Evolutionary conservation across 2,113 vertebrate species (phyloP), one percentile per base, ranked within the genome.

Genomic region (Nyctibius bracteatus): DNA sequence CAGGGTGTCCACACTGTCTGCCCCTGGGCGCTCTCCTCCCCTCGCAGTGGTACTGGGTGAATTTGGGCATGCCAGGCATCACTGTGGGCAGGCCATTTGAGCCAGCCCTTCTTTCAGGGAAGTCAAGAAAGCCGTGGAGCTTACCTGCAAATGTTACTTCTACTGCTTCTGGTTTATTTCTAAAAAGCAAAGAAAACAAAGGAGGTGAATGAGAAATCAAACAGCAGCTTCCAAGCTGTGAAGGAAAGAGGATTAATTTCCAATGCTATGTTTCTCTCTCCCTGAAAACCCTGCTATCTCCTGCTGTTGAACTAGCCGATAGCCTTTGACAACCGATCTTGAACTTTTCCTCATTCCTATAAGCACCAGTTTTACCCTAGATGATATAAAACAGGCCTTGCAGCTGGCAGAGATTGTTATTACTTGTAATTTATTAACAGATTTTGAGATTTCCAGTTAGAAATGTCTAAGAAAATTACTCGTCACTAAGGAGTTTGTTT

Each of bases 81-180:
- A 66, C 21, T 0, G 4, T 5, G 20, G 28, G 39, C 51, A 67
- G n/a, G 58, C n/a, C 8, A 7, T 17, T 73, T 1, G 3, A 78
- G 55, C 30, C 46, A 83, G 47, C 4, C 46, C 11, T 47, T 46
- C 63, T 58, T 86, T 52, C 27, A 77, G 37, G 49, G n/a, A 77
- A 83, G 52, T 22, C 27, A 77, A 37, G 19, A 81, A 10, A 74
- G 9, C 39, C 61, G 68, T 1, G 1, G 23, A 66, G 62, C 98
- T 98, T 98, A 99, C 99, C 99, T 98, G 99, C 99, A 98, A 99
- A 99, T 23, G 99, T 99, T 95, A 99, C 99, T 97, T 99, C 99
- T 92, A 99, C 99, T 74, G 99, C 99, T 96, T 99, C 99, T 95
- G 99, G 99, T 95, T 99, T 99, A 95, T 99, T 99, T 97, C 99